Base-by-base conservation (phyloP, 1,140 invertebrate genomes). In the Temnothorax curvispinosus region DNA sequence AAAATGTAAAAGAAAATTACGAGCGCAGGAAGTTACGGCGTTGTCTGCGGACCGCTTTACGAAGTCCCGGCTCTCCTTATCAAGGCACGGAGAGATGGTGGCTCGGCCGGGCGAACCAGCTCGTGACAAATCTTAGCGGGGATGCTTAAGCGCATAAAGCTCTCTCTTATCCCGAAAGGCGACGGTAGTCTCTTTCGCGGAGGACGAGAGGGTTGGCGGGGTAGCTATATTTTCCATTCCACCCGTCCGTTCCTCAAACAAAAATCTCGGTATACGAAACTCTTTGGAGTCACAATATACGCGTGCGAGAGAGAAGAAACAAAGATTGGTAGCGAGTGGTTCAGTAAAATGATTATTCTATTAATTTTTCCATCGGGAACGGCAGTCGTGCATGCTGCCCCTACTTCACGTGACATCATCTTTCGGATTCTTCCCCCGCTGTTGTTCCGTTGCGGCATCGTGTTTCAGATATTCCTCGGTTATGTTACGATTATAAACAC, bases 281-380 rank as follows among this genome's bases (percentile, higher is more conserved):
- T 47, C 75, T 87, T 86, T 75, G 13, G 54, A 82, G 69, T 87
- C 81, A 84, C 89, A 90, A 91, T 88, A 84, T 65, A 60, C 21
- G 85, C 65, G 80, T 85, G 86, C 87, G 21, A n/a, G 60, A 13
- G n/a, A 58, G 47, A 75, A 74, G 32, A 78, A 44, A 52, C 58
- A 13, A n/a, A 44, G 13, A 47, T 35, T 7, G 35, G 35, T 15
- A 64, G 11, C 5, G 18, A 50, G 90, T 90, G 91, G 89, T 91
- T 94, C 85, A 89, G 87, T 86, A 93, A 94, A 95, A 95, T 94
- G 94, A 94, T 95, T 94, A 94, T 95, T 94, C 94, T 94, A 95
- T 95, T 95, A 95, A 95, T 95, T 95, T 95, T 95, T 95, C 93
- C 94, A 94, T 95, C 92, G 93, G 84, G 88, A 93, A 85, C 89